Percentiles rank a stretch among this genome's conserved stretches.
phyloP scores from a whole-genome alignment of 2,888 invertebrate species.

The Antitype chi region DNA sequence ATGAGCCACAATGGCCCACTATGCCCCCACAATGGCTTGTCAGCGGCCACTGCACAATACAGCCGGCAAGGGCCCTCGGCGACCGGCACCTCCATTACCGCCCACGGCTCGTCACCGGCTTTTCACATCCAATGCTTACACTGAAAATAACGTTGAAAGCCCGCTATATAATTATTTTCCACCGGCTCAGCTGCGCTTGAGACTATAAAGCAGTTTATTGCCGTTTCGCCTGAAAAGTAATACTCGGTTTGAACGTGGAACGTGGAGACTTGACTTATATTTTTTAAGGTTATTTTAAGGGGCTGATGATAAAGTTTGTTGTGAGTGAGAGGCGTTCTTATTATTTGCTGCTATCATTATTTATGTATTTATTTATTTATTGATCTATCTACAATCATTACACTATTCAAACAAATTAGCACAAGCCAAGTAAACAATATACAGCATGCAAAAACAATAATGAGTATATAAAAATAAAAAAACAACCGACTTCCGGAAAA shows the following conservation, averaged over 20 bases:
- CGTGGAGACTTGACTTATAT: constrained; percentile 46
- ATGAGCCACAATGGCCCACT: constrained; percentile 53
- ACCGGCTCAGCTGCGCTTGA: constrained; percentile 62
- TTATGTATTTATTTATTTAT: too few species aligned
- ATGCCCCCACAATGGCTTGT: constrained; percentile 58
- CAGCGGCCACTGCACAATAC: constrained; percentile 57
- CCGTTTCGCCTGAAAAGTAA: constrained; percentile 60
- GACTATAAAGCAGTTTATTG: constrained; percentile 71
- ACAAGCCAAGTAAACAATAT: too few species aligned
- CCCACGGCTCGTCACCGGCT: constrained; percentile 50
- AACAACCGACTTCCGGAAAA: too few species aligned
- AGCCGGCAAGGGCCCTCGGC: constrained; percentile 50
- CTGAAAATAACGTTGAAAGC: constrained; percentile 61
- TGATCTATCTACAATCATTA: too few species aligned
- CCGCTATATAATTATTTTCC: constrained; percentile 63
- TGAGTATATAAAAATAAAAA: too few species aligned
- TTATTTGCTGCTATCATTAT: background rate
- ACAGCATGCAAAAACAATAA: too few species aligned
- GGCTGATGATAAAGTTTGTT: constrained; percentile 27
- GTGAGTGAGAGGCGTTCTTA: constrained; percentile 1
- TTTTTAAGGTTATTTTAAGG: constrained; percentile 32
- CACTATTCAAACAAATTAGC: too few species aligned
- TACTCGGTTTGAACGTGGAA: constrained; percentile 47
- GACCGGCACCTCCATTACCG: constrained; percentile 60
- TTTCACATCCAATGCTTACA: constrained; percentile 60